Base-by-base conservation (phyloP, 2,888 invertebrate genomes). In the Unio pictorum region DNA sequence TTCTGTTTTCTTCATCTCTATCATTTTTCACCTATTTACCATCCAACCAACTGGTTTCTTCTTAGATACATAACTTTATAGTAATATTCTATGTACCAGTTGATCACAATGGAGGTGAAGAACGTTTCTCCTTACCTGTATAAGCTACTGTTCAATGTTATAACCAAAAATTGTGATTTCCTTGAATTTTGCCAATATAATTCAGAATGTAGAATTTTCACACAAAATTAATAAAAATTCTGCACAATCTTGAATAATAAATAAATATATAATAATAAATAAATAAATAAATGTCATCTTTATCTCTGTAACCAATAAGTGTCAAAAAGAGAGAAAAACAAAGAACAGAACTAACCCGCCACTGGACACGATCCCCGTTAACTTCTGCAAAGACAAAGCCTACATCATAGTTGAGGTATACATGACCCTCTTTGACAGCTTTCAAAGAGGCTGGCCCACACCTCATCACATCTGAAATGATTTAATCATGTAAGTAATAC, bases 331-430 rank as follows among this genome's bases (percentile, higher is more conserved):
- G 45, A 18, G 18, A 61, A 8, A 61, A 34, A n/a, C 11, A 61
- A 26, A 34, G 34, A 20, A 45, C 45, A 45, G 55, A 54, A 72
- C 71, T 55, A 72, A 85, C 85, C 82, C 71, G 66, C 88, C 88
- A 88, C 54, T 81, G 72, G 8, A 85, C 74, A 58, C 71, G 81
- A 71, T 88, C 88, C 2, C 86, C 88, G 69, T 88, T 88, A 57
- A 89, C 88, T 69, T 89, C 88, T 62, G 86, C 83, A 66, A 86
- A 88, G 67, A 88, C 79, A 71, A 89, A 89, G 8, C 77, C 76
- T 0, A 79, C 74, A 67, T 89, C 88, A 67, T 85, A 86, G 65
- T 83, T 86, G 11, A 88, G 78, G 69, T 87, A 86, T 8, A 87
- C 86, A 61, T 84, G 81, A 0, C 88, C 88, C 72, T 87, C 83